These are phyloP conservation scores for Watsonalla binaria DNA, from an alignment of 2,888 invertebrate species.

Conservation along the genomic window DNA sequence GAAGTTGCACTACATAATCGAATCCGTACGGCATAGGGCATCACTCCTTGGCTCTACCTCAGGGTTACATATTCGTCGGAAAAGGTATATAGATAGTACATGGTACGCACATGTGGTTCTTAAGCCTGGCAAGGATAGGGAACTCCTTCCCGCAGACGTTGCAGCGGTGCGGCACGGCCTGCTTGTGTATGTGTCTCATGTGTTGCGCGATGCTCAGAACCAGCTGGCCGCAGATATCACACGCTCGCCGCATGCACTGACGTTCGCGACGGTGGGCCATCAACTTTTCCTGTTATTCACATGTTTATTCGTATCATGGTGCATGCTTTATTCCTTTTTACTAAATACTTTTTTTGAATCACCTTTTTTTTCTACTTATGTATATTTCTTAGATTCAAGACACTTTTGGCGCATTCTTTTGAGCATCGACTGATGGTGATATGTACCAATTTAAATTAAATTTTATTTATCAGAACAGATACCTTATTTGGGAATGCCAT, in stretches of 20 bases:
- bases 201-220: slow-evolving; percentile 66
- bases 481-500: slow-evolving; percentile 62
- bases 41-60: too few species aligned
- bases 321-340: too few species aligned
- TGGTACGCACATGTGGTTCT: slow-evolving; percentile 61
- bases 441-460: too few species aligned
- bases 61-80: too few species aligned
- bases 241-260: slow-evolving; percentile 68
- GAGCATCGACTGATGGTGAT: too few species aligned
- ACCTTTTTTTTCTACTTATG: too few species aligned
- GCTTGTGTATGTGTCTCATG: slow-evolving; percentile 66
- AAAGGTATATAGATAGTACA: too few species aligned
- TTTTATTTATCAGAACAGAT: not conserved
- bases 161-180: slow-evolving; percentile 54
- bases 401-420: too few species aligned
- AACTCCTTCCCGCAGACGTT: slow-evolving; percentile 69
- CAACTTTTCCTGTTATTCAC: slow-evolving; percentile 43
- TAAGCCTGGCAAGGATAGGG: slow-evolving; percentile 63
- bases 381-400: too few species aligned
- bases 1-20: too few species aligned
- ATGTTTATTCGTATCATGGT: not conserved
- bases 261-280: slow-evolving; percentile 59
- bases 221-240: slow-evolving; percentile 66
- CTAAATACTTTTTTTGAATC: too few species aligned
- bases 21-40: too few species aligned